Conservation (phyloP, 2,797 vertebrate species). For the Vespertilio murinus region DNA sequence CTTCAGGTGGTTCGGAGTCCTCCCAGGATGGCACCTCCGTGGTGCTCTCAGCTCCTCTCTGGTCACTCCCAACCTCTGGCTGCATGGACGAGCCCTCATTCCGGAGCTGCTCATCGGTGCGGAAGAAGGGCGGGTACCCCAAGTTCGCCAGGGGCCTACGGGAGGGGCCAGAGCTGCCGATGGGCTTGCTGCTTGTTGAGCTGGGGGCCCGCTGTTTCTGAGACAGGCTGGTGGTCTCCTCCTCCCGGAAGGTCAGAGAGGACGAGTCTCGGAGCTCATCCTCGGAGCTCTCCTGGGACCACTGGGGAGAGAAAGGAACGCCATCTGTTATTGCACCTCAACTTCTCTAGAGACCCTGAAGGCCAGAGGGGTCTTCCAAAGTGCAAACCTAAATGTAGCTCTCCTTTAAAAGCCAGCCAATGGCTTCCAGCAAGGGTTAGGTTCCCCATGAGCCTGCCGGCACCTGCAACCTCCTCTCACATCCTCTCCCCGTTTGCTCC, state of each 20-base stretch:
- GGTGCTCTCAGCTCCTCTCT: neutral
- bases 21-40: neutral
- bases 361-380: neutral
- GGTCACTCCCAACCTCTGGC: neutral
- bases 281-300: neutral
- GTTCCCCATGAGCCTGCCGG: neutral
- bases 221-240: too few relatives aligned
- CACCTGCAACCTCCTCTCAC: neutral
- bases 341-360: neutral
- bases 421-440: neutral
- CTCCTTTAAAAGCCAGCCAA: neutral
- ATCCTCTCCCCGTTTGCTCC: neutral
- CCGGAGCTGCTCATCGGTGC: constrained; percentile 1
- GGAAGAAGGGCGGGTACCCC: constrained; percentile 71
- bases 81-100: neutral
- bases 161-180: neutral
- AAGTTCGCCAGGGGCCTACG: neutral
- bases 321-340: neutral
- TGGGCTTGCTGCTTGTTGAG: neutral
- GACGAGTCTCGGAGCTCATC: neutral
- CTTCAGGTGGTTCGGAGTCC: neutral
- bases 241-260: neutral
- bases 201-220: neutral
- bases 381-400: neutral
- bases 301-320: neutral